Percentiles rank a stretch among this genome's conserved stretches.
Conservation (phyloP, 2,888 invertebrate species). For the Thalpophila matura region DNA sequence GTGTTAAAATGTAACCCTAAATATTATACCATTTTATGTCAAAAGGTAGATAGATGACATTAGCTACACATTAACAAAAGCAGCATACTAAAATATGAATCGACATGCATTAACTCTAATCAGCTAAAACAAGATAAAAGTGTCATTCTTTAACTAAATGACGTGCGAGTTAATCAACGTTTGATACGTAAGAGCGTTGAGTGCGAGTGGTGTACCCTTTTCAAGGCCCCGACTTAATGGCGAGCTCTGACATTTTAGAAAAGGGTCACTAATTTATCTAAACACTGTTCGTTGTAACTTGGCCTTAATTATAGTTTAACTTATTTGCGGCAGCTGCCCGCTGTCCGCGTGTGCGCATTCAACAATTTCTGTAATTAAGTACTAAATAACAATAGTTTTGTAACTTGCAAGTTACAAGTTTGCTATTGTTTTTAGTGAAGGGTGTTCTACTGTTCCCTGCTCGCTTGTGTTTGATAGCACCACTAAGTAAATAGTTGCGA, state of each 20-base stretch:
- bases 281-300: conserved; percentile 74
- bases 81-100: conserved; percentile 17
- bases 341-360: conserved; percentile 64
- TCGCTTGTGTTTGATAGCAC: conserved; percentile 36
- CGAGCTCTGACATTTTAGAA: conserved; percentile 86
- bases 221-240: conserved; percentile 83
- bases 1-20: neutral
- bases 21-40: no score
- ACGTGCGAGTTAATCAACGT: conserved; percentile 71
- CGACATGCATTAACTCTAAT: conserved; percentile 30
- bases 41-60: no score
- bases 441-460: conserved; percentile 20
- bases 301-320: conserved; percentile 88
- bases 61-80: conserved; percentile 14
- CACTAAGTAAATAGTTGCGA: conserved; percentile 52
- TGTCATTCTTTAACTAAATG: conserved; percentile 57
- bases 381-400: conserved; percentile 63
- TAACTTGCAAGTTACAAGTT: conserved; percentile 48
- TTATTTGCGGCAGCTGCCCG: conserved; percentile 82
- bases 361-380: conserved; percentile 68
- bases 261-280: conserved; percentile 89
- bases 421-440: conserved; percentile 40
- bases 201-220: conserved; percentile 77
- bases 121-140: conserved; percentile 56
- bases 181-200: conserved; percentile 74